These are phyloP conservation scores for Lutjanus argentimaculatus DNA, from an alignment of 2,797 vertebrate genomes.

Conservation along the genomic window DNA sequence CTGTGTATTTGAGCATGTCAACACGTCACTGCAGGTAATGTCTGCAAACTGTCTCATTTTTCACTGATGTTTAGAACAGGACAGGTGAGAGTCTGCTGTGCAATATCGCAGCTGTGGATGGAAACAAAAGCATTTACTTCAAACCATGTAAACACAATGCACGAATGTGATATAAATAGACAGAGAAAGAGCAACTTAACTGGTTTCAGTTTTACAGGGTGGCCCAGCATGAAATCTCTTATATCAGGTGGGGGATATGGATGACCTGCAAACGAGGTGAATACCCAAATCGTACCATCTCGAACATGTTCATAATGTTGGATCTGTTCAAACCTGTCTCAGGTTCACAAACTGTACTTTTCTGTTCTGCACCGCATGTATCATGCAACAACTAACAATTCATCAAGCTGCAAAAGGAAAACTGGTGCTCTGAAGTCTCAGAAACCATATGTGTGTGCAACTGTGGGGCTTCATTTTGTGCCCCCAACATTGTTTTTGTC, in stretches of 20 bases:
- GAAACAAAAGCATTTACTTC: constrained; percentile 2
- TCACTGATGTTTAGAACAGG: constrained; percentile 40
- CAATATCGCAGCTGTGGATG: not conserved
- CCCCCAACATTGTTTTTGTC: no score
- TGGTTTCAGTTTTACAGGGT: constrained; percentile 1
- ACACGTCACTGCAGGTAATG: constrained; percentile 58
- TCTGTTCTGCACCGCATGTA: not conserved
- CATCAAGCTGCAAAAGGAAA: not conserved
- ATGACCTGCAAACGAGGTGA: constrained; percentile 13
- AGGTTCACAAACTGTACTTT: constrained; percentile 39
- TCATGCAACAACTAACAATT: constrained; percentile 19
- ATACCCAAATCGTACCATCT: constrained; percentile 51
- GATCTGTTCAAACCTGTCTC: constrained; percentile 57
- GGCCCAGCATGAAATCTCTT: constrained; percentile 16
- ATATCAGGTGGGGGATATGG: constrained; percentile 37
- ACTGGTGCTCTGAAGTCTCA: not conserved
- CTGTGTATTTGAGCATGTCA: constrained; percentile 38
- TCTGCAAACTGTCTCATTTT: constrained; percentile 49
- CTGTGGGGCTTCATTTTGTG: not conserved
- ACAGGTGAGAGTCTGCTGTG: constrained; percentile 9
- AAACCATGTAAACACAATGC: constrained; percentile 15
- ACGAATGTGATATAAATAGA: constrained; percentile 10
- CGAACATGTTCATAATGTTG: constrained; percentile 44
- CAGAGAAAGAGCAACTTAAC: not conserved
- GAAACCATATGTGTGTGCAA: not conserved